phyloP scores from a whole-genome alignment of 2,888 invertebrate species.

The Plagodis dolabraria region DNA sequence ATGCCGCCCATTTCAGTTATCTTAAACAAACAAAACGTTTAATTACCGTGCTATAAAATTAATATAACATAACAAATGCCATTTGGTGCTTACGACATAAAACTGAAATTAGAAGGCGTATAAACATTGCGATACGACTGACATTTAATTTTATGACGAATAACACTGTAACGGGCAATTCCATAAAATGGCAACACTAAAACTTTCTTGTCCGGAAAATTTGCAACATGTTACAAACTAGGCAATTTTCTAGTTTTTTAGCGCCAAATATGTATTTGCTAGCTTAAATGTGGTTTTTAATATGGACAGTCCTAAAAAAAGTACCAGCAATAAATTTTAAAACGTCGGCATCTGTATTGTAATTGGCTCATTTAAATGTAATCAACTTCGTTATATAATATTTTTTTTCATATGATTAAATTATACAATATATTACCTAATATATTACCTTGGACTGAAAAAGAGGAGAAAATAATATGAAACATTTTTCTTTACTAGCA shows the following conservation, averaged over 20 bases:
- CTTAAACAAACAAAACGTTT: constrained; percentile 21
- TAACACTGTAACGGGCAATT: constrained; percentile 29
- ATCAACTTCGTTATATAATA: too few species aligned
- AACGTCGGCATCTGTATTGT: too few species aligned
- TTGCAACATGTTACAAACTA: constrained; percentile 22
- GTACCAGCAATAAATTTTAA: too few species aligned
- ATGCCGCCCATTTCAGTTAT: constrained; percentile 19
- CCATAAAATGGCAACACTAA: constrained; percentile 27
- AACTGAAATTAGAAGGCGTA: constrained; percentile 38
- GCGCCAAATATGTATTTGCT: too few species aligned
- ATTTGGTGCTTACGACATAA: constrained; percentile 32
- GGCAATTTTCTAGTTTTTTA: constrained; percentile 5
- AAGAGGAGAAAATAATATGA: too few species aligned
- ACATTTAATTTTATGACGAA: constrained; percentile 33
- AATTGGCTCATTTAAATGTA: too few species aligned
- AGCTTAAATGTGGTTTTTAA: too few species aligned
- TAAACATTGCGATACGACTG: constrained; percentile 33
- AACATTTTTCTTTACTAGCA: too few species aligned
- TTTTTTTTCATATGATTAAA: too few species aligned
- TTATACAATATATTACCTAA: too few species aligned
- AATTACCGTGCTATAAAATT: constrained; percentile 24
- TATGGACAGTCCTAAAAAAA: too few species aligned
- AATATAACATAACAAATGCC: constrained; percentile 29
- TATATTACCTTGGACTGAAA: too few species aligned
- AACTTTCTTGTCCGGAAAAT: constrained; percentile 27